Evolutionary conservation across 2,113 vertebrate species (phyloP).

Genomic region (Rhinoderma darwinii): DNA sequence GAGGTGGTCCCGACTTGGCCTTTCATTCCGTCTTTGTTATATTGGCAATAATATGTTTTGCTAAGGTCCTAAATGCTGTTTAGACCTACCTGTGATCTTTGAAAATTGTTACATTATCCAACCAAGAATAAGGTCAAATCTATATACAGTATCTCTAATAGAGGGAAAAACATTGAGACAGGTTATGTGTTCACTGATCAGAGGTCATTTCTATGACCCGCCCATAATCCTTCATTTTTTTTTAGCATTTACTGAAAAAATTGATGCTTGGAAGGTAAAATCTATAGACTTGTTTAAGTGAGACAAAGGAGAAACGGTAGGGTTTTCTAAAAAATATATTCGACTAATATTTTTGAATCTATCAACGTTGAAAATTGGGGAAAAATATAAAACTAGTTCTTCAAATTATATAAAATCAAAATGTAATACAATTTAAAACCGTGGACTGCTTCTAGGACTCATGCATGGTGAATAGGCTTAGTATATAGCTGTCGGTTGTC

Average conservation of each 20-base stretch:
- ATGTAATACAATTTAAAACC: not conserved
- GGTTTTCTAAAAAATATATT: not conserved
- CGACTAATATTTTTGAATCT: not conserved
- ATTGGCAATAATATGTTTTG: constrained; percentile 51
- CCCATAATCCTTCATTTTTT: constrained; percentile 27
- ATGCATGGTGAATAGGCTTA: not conserved
- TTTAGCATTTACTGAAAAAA: constrained; percentile 29
- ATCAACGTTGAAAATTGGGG: not conserved
- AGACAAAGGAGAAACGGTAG: not conserved
- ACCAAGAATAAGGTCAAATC: constrained; percentile 46
- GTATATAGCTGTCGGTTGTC: no score
- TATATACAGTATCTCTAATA: constrained; percentile 38
- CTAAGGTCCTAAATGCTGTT: constrained; percentile 40
- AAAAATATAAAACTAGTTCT: not conserved
- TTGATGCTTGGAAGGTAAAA: not conserved
- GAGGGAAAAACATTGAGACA: constrained; percentile 24
- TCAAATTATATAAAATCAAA: not conserved
- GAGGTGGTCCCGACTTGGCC: constrained; percentile 22
- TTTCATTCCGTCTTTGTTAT: constrained; percentile 40
- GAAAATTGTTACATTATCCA: constrained; percentile 57
- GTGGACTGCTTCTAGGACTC: not conserved
- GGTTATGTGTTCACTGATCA: constrained; percentile 32
- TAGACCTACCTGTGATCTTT: constrained; percentile 52
- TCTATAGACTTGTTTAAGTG: not conserved
- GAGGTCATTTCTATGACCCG: constrained; percentile 30